Percentiles rank a stretch among this genome's conserved stretches.
Conservation (phyloP, 35 echinoderm and acorn worm genomes). For the Heliocidaris tuberculata region DNA sequence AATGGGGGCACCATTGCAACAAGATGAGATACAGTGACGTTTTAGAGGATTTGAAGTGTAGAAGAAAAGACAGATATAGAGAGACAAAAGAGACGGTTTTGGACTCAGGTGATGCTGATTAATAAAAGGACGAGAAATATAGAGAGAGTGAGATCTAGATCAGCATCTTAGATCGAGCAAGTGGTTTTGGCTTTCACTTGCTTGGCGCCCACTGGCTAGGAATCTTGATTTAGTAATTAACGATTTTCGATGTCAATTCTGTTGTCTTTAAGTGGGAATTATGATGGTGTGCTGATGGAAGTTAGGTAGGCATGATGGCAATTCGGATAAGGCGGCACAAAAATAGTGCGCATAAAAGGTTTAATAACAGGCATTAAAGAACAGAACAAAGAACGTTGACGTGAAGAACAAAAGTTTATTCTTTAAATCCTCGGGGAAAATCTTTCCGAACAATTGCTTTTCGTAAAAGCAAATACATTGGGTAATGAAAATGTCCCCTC, state of each 20-base stretch:
- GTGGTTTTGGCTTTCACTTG: constrained; percentile 42
- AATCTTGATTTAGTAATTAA: constrained; percentile 54
- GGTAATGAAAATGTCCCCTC: too few relatives aligned
- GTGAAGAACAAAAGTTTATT: neutral
- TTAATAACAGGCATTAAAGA: neutral
- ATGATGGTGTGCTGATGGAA: constrained; percentile 50
- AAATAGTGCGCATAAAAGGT: neutral
- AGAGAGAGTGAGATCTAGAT: constrained; percentile 41
- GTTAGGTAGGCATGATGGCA: constrained; percentile 18
- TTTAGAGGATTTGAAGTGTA: neutral
- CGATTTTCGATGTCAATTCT: constrained; percentile 54
- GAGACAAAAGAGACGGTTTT: constrained; percentile 30
- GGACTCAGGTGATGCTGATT: constrained; percentile 51
- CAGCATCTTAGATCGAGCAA: neutral
- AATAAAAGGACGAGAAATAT: constrained; percentile 15
- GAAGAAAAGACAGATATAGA: neutral
- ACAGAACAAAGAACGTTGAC: neutral
- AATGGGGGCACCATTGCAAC: constrained; percentile 15
- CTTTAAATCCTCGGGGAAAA: neutral
- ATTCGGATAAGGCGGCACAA: constrained; percentile 40
- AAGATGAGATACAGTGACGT: neutral
- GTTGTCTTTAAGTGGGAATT: constrained; percentile 53
- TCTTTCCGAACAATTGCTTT: neutral
- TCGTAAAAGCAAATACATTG: neutral
- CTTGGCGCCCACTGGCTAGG: constrained; percentile 34